Conservation (phyloP, 1,140 invertebrate species). For the Caenorhabditis tropicalis region DNA sequence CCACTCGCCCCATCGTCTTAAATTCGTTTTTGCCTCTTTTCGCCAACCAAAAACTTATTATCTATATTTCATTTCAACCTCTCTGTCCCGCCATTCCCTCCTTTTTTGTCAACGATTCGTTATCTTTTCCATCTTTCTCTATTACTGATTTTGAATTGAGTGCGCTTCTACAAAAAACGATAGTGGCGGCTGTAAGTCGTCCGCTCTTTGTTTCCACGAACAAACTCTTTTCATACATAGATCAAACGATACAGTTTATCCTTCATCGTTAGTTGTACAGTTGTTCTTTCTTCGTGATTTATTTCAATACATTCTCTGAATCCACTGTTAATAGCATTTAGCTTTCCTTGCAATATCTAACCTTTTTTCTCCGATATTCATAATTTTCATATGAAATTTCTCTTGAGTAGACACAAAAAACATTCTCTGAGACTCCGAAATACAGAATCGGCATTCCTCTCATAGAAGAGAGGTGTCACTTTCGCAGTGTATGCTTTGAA, state of each 20-base stretch:
- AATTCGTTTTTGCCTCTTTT: background rate
- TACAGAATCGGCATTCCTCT: background rate
- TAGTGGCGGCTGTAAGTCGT: background rate
- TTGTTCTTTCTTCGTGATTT: too few relatives aligned
- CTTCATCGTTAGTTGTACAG: background rate
- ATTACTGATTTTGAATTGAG: background rate
- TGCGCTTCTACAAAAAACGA: background rate
- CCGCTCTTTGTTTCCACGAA: background rate
- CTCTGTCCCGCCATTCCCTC: background rate
- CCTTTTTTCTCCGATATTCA: too few relatives aligned
- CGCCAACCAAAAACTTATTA: background rate
- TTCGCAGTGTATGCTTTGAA: conserved; percentile 6
- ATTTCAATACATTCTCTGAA: too few relatives aligned
- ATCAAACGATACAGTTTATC: background rate
- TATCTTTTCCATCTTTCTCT: background rate
- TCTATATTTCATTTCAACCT: background rate
- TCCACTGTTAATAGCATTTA: too few relatives aligned
- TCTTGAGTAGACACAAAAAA: background rate
- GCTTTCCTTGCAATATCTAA: too few relatives aligned
- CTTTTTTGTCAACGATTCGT: background rate
- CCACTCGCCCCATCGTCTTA: background rate
- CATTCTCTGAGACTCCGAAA: background rate
- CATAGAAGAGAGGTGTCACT: background rate
- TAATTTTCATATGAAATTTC: background rate
- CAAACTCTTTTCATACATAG: background rate